Percentiles rank a stretch among this genome's conserved stretches.
Conservation (phyloP, 2,113 vertebrate genomes). For the Daphoenositta chrysoptera region DNA sequence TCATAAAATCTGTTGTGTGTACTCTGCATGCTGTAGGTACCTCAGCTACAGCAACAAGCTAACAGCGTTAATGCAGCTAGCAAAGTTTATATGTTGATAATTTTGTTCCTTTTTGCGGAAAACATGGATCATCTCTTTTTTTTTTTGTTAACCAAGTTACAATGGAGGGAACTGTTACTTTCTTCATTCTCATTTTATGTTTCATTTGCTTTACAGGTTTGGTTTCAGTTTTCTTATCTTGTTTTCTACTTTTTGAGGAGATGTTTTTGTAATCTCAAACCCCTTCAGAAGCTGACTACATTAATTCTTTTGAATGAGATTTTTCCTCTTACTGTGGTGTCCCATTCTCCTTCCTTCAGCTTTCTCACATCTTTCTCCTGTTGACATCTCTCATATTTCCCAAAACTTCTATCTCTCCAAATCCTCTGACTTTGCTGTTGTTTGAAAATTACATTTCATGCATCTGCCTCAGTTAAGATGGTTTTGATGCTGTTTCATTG, state of each 20-base stretch:
- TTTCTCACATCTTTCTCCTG: background rate
- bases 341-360: background rate
- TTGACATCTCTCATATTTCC: background rate
- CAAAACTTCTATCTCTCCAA: background rate
- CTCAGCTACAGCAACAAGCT: background rate
- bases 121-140: background rate
- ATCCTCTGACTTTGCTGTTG: background rate
- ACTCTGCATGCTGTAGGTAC: background rate
- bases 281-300: background rate
- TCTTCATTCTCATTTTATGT: background rate
- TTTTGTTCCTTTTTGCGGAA: background rate
- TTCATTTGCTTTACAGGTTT: background rate
- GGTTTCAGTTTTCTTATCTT: background rate
- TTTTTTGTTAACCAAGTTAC: background rate
- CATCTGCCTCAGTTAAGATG: background rate
- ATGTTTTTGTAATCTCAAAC: background rate
- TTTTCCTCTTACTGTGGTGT: background rate
- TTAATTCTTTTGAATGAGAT: background rate
- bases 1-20: background rate
- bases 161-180: background rate
- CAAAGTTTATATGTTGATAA: accelerated
- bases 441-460: background rate
- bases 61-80: accelerated
- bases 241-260: background rate
- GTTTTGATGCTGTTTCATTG: background rate